These are phyloP conservation scores for Cantharis nigra DNA, from an alignment of 2,888 invertebrate genomes.

Conservation along the genomic window DNA sequence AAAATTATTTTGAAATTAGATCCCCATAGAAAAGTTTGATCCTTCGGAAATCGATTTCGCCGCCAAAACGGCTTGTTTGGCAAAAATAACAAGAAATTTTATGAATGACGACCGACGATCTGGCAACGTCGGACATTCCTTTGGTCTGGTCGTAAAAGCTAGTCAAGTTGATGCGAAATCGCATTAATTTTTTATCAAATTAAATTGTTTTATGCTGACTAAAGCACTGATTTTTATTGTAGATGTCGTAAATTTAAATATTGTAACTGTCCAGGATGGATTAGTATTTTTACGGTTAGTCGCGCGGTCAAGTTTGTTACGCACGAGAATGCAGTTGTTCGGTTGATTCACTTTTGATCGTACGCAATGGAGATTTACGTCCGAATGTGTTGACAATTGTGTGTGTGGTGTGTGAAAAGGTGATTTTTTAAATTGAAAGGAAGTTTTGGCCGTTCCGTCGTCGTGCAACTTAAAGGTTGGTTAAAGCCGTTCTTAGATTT, in stretches of 20 bases:
- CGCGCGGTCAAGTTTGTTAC: neutral
- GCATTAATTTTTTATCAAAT: neutral
- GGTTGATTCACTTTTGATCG: slow-evolving; percentile 44
- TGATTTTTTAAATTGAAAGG: slow-evolving; percentile 1
- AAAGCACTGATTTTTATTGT: neutral
- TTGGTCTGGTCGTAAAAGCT: slow-evolving; percentile 23
- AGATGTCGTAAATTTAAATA: neutral
- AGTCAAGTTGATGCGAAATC: slow-evolving; percentile 41
- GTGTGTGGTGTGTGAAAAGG: slow-evolving; percentile 34
- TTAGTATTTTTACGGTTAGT: neutral
- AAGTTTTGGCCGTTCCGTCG: neutral
- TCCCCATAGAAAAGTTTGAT: neutral
- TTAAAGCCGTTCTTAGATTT: neutral
- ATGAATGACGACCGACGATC: slow-evolving; percentile 40
- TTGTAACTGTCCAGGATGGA: rapidly evolving
- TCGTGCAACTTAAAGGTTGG: neutral
- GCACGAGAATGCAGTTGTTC: neutral
- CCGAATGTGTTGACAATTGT: slow-evolving; percentile 43
- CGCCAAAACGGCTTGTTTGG: neutral
- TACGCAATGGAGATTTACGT: slow-evolving; percentile 68
- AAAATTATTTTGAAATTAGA: neutral
- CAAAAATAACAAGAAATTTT: slow-evolving; percentile 35
- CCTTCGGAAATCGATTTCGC: neutral
- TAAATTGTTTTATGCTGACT: neutral
- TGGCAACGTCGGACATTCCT: slow-evolving; percentile 51